These are phyloP conservation scores for Toxonevra muliebris DNA, from an alignment of 2,888 invertebrate species.

Conservation along the genomic window DNA sequence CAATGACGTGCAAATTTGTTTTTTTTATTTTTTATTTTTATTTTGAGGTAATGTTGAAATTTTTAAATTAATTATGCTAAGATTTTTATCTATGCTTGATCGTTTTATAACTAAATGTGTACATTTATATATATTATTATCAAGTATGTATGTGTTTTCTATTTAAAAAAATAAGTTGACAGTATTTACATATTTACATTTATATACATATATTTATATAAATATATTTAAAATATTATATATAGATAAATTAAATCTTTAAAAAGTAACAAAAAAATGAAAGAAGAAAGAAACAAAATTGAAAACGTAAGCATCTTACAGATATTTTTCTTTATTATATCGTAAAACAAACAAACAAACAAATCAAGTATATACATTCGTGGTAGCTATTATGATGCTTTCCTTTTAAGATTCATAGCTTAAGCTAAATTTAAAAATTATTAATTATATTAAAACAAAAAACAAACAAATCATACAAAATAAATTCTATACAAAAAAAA, in stretches of 20 bases:
- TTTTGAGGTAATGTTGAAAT: too few species aligned
- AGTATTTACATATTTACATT: slow-evolving; percentile 8
- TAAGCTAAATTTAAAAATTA: slow-evolving; percentile 40
- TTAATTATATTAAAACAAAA: slow-evolving; percentile 24
- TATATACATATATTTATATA: slow-evolving; percentile 13
- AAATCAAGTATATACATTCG: slow-evolving; percentile 37
- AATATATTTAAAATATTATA: slow-evolving; percentile 12
- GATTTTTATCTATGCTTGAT: slow-evolving; percentile 18
- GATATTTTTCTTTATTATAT: neutral
- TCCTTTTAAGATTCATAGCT: slow-evolving; percentile 45
- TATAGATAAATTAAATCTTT: slow-evolving; percentile 7
- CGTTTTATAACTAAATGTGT: slow-evolving; percentile 24
- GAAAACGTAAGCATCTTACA: slow-evolving; percentile 11
- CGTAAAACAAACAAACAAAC: slow-evolving; percentile 12
- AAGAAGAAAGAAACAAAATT: slow-evolving; percentile 29
- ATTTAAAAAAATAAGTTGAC: neutral
- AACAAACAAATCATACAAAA: slow-evolving; percentile 30
- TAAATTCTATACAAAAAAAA: slow-evolving; percentile 15
- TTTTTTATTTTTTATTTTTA: too few species aligned
- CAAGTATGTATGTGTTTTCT: neutral
- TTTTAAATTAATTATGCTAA: neutral
- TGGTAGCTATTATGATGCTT: slow-evolving; percentile 54
- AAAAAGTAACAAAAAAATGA: slow-evolving; percentile 12
- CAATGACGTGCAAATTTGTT: too few species aligned
- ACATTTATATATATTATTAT: slow-evolving; percentile 21